A percentile compares a stretch with the other conserved stretches of the same genome.
phyloP scores from a whole-genome alignment of 92 coral and sea anemone species.

The Chrysogorgia sp. region DNA sequence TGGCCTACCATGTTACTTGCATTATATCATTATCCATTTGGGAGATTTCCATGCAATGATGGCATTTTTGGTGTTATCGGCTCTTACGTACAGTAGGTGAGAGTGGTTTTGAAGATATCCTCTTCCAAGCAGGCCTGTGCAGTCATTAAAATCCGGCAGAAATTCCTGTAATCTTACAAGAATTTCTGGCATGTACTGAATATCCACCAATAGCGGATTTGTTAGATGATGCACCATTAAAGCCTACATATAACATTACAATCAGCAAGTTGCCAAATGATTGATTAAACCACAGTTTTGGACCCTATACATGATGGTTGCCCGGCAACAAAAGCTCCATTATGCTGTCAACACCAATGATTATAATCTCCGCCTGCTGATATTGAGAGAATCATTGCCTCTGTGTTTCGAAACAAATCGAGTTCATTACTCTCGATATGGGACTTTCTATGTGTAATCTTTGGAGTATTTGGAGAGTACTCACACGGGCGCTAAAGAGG shows the following conservation, averaged over 20 bases:
- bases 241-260: background rate
- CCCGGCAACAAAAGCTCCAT: too few species aligned
- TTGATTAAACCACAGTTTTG: background rate
- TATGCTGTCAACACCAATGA: conserved; percentile 31
- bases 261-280: background rate
- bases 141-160: background rate
- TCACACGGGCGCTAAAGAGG: conserved; percentile 23
- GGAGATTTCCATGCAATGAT: conserved; percentile 30
- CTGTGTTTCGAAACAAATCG: conserved; percentile 14
- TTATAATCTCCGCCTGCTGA: conserved; percentile 17
- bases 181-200: background rate
- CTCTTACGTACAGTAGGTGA: background rate
- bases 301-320: too few species aligned
- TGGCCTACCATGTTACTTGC: too few species aligned
- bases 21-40: conserved; percentile 15
- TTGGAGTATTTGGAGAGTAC: conserved; percentile 29
- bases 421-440: conserved; percentile 31
- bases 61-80: conserved; percentile 35
- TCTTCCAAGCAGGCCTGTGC: conserved; percentile 31
- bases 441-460: conserved; percentile 10
- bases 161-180: background rate
- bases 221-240: background rate
- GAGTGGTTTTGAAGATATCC: conserved; percentile 24
- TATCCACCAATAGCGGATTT: background rate
- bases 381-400: conserved; percentile 31